Percentiles rank a stretch among this genome's conserved stretches.
Conservation (phyloP, 1,140 invertebrate genomes). For the Tetraneura akinire region DNA sequence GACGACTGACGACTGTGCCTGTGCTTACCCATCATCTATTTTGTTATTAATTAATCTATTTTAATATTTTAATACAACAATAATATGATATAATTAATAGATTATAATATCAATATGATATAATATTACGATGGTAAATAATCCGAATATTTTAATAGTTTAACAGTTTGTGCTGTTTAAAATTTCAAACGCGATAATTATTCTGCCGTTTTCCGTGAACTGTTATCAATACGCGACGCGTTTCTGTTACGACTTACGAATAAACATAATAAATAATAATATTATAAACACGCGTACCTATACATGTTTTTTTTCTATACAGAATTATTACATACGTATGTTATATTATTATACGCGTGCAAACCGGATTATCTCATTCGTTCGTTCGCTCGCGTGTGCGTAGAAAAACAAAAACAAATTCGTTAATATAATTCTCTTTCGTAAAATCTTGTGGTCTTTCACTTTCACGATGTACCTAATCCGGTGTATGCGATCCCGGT, state of each 20-base stretch:
- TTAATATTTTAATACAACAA: background rate
- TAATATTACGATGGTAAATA: too few species aligned
- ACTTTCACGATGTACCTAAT: constrained; percentile 37
- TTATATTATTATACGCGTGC: background rate
- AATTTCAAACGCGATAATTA: too few species aligned
- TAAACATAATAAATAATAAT: too few species aligned
- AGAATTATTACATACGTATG: background rate
- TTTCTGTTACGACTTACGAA: too few species aligned
- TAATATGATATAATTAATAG: background rate
- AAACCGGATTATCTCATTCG: constrained; percentile 15
- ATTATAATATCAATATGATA: too few species aligned
- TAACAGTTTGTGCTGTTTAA: too few species aligned
- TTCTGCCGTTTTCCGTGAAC: background rate
- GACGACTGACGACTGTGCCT: too few species aligned
- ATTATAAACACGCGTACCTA: too few species aligned
- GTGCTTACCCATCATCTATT: background rate
- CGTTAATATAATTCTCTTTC: constrained; percentile 16
- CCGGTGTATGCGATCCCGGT: constrained; percentile 9
- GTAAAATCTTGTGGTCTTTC: background rate
- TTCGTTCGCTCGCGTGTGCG: background rate
- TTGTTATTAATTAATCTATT: background rate
- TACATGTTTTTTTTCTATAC: background rate
- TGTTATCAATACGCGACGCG: background rate
- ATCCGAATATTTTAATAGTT: too few species aligned
- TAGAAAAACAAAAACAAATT: background rate